Conservation (phyloP, 35 echinoderm and acorn worm genomes). For the Holothuria glaberrima region DNA sequence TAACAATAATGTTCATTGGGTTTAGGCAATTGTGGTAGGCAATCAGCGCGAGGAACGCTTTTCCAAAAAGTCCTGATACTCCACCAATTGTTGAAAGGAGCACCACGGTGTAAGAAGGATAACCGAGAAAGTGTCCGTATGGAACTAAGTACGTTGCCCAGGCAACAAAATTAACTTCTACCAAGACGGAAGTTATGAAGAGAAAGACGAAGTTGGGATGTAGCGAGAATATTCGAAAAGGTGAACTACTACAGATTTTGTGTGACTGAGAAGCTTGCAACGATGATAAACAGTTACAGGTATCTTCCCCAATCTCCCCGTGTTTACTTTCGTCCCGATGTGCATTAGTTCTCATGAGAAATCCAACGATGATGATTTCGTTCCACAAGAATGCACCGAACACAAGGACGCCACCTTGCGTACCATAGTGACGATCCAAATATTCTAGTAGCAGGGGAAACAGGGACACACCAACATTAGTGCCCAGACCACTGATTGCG, state of each 20-base stretch:
- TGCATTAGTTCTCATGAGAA: background rate
- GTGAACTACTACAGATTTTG: background rate
- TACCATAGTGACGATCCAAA: background rate
- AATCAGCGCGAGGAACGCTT: background rate
- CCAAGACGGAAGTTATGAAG: background rate
- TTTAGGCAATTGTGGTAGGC: background rate
- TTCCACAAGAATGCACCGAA: background rate
- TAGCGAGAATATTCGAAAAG: background rate
- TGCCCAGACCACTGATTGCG: background rate
- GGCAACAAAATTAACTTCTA: slow-evolving; percentile 13
- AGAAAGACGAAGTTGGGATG: background rate
- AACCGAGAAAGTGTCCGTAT: slow-evolving; percentile 8
- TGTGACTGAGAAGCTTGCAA: background rate
- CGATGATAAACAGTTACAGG: background rate
- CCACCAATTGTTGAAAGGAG: slow-evolving; percentile 20
- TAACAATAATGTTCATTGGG: background rate
- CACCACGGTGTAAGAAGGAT: background rate
- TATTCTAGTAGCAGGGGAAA: background rate
- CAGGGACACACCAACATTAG: background rate
- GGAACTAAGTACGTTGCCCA: slow-evolving; percentile 38
- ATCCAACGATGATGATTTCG: background rate
- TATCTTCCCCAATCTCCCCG: background rate
- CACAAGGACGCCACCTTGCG: background rate
- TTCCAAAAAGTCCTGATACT: slow-evolving; percentile 14
- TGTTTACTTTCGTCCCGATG: background rate